Evolutionary conservation across 2,888 invertebrate species (phyloP).

Genomic region (Erebia palarica): DNA sequence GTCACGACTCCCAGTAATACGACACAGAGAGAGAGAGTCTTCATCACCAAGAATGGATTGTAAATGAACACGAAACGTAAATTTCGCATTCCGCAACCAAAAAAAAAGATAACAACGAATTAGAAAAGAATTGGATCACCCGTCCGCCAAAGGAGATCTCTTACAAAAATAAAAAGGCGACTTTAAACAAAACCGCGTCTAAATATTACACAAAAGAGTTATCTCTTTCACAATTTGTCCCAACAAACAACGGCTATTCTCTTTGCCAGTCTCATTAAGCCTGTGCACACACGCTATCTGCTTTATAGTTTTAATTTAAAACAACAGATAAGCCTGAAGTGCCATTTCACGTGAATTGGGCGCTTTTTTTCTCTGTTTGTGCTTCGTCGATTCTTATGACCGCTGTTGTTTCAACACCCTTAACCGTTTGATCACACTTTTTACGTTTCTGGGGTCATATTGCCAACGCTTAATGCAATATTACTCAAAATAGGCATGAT

Average conservation of each 20-base stretch:
- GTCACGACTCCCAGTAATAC: no score
- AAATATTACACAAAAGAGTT: slow-evolving; percentile 51
- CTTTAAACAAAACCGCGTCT: slow-evolving; percentile 39
- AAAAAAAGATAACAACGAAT: slow-evolving; percentile 27
- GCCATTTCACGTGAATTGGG: slow-evolving; percentile 55
- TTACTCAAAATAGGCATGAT: no score
- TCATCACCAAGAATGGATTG: no score
- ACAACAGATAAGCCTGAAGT: slow-evolving; percentile 54
- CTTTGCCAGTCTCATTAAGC: slow-evolving; percentile 51
- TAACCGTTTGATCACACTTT: not conserved
- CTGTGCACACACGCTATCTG: slow-evolving; percentile 52
- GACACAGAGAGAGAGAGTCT: no score
- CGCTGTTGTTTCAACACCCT: slow-evolving; percentile 45
- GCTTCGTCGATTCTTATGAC: slow-evolving; percentile 46
- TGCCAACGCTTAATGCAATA: no score
- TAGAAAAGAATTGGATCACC: slow-evolving; percentile 11
- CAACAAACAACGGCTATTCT: slow-evolving; percentile 58
- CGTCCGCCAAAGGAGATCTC: slow-evolving; percentile 20
- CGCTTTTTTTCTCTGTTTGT: slow-evolving; percentile 47
- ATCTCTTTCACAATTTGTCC: slow-evolving; percentile 57
- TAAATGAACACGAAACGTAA: no score
- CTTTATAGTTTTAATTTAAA: slow-evolving; percentile 61
- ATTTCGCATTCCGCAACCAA: not conserved
- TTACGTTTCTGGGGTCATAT: no score
- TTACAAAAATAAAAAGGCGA: slow-evolving; percentile 30